phyloP scores from a whole-genome alignment of 2,888 invertebrate genomes.

The Ethmia dodecea region DNA sequence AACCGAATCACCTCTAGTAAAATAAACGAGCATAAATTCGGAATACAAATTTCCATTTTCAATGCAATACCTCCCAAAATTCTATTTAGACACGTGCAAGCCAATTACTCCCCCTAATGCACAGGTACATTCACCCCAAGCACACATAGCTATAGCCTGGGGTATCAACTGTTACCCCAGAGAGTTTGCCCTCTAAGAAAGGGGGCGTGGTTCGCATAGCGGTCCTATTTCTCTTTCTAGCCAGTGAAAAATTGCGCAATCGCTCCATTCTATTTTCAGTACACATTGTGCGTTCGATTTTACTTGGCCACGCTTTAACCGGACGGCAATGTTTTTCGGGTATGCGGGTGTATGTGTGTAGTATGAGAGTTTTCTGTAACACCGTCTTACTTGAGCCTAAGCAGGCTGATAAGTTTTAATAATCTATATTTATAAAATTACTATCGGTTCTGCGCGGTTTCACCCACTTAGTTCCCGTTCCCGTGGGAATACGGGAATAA shows the following conservation, averaged over 20 bases:
- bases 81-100: slow-evolving; percentile 35
- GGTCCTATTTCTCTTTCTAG: slow-evolving; percentile 41
- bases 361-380: too few relatives aligned
- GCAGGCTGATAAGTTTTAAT: too few relatives aligned
- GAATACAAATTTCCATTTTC: slow-evolving; percentile 16
- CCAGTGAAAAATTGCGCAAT: slow-evolving; percentile 15
- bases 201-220: slow-evolving; percentile 47
- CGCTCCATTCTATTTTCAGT: slow-evolving; percentile 19
- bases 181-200: slow-evolving; percentile 50
- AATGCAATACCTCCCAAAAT: slow-evolving; percentile 28
- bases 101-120: slow-evolving; percentile 37
- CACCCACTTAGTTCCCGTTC: too few relatives aligned
- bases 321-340: too few relatives aligned
- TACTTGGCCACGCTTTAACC: too few relatives aligned
- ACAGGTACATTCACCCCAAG: slow-evolving; percentile 27
- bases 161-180: slow-evolving; percentile 33
- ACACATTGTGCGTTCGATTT: slow-evolving; percentile 21
- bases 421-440: too few relatives aligned
- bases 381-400: too few relatives aligned
- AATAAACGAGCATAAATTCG: background rate
- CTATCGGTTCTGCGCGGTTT: too few relatives aligned
- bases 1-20: background rate
- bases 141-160: slow-evolving; percentile 12
- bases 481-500: too few relatives aligned
- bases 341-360: too few relatives aligned